Evolutionary conservation across 2,888 invertebrate species (phyloP).

Genomic region (Fissipunctia ypsillon): DNA sequence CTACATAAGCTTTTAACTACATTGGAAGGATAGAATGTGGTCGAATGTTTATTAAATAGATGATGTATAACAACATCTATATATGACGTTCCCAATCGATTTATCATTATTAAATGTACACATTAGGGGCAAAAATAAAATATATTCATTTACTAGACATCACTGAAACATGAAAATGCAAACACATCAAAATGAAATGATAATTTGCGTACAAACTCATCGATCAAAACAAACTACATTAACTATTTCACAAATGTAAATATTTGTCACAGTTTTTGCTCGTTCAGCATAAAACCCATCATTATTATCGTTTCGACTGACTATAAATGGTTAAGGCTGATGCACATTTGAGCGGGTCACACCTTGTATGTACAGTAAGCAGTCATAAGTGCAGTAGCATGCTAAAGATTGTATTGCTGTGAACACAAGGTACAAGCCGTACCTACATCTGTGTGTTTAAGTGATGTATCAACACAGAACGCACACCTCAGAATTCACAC

Average conservation of each 20-base stretch:
- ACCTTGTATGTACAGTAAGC: too few relatives aligned
- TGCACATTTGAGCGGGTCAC: neutral
- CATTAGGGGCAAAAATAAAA: neutral
- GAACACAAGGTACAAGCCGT: too few relatives aligned
- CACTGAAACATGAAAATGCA: slow-evolving; percentile 1
- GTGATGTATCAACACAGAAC: too few relatives aligned
- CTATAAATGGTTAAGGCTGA: slow-evolving; percentile 22
- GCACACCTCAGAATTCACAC: too few relatives aligned
- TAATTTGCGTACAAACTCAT: slow-evolving; percentile 28
- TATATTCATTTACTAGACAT: neutral
- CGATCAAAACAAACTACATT: slow-evolving; percentile 36
- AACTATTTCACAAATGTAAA: slow-evolving; percentile 40
- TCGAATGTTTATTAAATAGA: neutral
- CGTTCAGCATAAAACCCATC: slow-evolving; percentile 56
- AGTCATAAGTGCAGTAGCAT: too few relatives aligned
- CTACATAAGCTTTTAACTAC: neutral
- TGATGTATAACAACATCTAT: neutral
- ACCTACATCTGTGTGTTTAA: too few relatives aligned
- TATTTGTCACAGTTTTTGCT: slow-evolving; percentile 40
- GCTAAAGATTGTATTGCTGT: too few relatives aligned
- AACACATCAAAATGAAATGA: neutral
- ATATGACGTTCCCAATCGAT: neutral
- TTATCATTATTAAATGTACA: neutral
- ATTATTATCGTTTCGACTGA: slow-evolving; percentile 50
- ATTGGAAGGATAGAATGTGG: neutral